A percentile compares a stretch with the other conserved stretches of the same genome.
These are phyloP conservation scores for Mormyrus lacerda DNA, from an alignment of 2,113 vertebrate species.

Conservation along the genomic window DNA sequence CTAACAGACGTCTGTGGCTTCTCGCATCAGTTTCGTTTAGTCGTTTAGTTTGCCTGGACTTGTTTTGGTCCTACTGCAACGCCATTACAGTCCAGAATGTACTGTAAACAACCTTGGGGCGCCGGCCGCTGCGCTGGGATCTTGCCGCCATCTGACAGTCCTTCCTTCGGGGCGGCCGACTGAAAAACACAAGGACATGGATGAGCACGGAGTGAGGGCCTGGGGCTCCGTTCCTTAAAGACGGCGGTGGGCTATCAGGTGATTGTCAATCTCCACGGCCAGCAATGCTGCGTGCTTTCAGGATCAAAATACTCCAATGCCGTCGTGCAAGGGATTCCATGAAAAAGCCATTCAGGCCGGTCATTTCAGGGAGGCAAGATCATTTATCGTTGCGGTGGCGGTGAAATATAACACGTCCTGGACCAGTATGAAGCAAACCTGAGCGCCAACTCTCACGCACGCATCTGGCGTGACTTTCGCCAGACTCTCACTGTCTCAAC, in stretches of 20 bases:
- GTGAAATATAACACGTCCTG: not conserved
- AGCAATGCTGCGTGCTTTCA: not conserved
- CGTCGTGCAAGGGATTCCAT: not conserved
- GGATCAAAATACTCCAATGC: not conserved
- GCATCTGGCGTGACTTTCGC: no score
- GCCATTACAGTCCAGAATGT: conserved; percentile 85
- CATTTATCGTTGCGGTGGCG: not conserved
- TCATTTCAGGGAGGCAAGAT: not conserved
- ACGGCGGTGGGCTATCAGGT: not conserved
- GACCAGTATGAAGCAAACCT: not conserved
- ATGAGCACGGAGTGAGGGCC: not conserved
- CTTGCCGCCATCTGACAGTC: conserved; percentile 72
- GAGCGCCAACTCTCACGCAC: not conserved
- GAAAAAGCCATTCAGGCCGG: not conserved
- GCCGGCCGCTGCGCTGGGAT: conserved; percentile 79
- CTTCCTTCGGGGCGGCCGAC: conserved; percentile 79
- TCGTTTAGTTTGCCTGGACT: conserved; percentile 68
- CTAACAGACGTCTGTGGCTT: not conserved
- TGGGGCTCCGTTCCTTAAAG: not conserved
- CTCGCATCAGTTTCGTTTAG: not conserved
- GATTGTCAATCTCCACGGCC: not conserved
- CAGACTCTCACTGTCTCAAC: no score
- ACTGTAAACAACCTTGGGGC: conserved; percentile 96
- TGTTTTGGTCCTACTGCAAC: conserved; percentile 77
- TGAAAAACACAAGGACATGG: conserved; percentile 63